Base-by-base conservation (phyloP, 2,797 vertebrate genomes). In the Poecilia gillii region DNA sequence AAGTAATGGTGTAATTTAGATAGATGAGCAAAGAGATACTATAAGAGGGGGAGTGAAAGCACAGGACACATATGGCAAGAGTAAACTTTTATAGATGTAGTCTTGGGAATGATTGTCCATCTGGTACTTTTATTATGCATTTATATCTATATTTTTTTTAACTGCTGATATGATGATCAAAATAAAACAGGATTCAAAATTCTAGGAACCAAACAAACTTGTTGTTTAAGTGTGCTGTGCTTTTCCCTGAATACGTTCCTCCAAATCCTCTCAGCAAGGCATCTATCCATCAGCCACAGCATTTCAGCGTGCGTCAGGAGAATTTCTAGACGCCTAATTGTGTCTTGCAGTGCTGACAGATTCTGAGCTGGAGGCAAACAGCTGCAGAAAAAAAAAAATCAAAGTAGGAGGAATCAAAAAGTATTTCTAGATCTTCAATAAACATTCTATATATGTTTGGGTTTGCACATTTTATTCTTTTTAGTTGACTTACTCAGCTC, bases 271-370 rank as follows among this genome's bases (percentile, higher is more conserved):
- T 72, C 41, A 76, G 80, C 81, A 85, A 66, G 73, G 39, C 3
- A 51, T 72, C 64, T 2, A 51, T 72, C 64, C 73, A 71, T 64
- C 8, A 41, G 14, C 36, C 59, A 28, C 76, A 81, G 57, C 77
- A 81, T 84, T 82, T 76, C 77, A 83, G 41, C 41, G 72, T 39
- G 62, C 81, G 53, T 90, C 84, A 88, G 85, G 78, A 88, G 88
- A 89, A 88, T 89, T 51, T 89, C 82, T 55, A 57, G 55, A 62
- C 28, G 46, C 64, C 51, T 84, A 84, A 85, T 80, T 83, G 73
- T 57, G 70, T 72, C 84, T 75, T 33, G 1, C 33, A 79, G 31
- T 78, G 59, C 84, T 85, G 72, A 89, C 64, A 75, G 81, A 78
- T 74, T 83, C 51, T 53, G 16, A 75, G 81, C 82, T 66, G 74